These are phyloP conservation scores for Heliconius eleuchia DNA, from an alignment of 1,140 invertebrate species.

Conservation along the genomic window DNA sequence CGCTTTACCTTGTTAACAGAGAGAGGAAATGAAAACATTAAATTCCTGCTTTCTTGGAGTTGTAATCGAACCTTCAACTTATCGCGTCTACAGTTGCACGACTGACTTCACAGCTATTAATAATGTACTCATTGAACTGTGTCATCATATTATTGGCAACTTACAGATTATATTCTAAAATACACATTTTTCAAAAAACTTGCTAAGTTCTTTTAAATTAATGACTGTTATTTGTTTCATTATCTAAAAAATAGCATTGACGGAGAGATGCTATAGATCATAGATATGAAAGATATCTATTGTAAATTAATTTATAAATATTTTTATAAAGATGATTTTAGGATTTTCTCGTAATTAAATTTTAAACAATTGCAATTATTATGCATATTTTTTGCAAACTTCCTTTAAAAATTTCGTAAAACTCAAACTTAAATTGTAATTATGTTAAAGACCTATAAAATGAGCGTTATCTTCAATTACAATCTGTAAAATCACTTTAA, in stretches of 20 bases:
- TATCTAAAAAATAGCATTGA: not conserved
- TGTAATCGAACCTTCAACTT: no score
- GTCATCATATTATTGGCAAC: not conserved
- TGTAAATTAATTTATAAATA: no score
- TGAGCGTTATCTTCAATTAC: not conserved
- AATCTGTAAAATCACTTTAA: not conserved
- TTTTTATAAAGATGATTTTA: not conserved
- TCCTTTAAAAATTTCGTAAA: not conserved
- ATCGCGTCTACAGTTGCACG: no score
- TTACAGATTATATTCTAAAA: not conserved
- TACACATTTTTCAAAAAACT: not conserved
- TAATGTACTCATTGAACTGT: constrained; percentile 18
- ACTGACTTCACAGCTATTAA: not conserved
- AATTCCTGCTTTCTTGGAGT: no score
- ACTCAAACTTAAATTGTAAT: not conserved
- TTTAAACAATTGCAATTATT: not conserved
- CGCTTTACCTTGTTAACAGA: no score
- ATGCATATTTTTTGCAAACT: not conserved
- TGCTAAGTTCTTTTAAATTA: not conserved
- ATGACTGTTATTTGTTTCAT: not conserved
- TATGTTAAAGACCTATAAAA: not conserved
- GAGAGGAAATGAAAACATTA: no score
- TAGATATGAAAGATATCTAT: not conserved
- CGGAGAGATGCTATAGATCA: not conserved
- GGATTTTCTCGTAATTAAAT: not conserved